Conservation (phyloP, 2,113 vertebrate genomes). For the Triplophysa rosa region DNA sequence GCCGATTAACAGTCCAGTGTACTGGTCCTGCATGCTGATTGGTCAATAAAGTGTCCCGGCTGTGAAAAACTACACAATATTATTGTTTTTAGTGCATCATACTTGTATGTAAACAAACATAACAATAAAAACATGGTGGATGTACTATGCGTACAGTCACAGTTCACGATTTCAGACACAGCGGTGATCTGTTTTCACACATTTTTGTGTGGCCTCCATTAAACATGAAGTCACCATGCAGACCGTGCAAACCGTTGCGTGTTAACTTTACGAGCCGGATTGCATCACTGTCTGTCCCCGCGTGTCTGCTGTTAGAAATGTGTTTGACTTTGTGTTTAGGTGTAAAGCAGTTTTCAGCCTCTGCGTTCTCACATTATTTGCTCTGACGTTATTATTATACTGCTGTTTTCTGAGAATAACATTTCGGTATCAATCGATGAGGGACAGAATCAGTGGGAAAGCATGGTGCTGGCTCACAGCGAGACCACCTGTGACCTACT, state of each 20-base stretch:
- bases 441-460: neutral
- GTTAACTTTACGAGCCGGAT: neutral
- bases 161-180: neutral
- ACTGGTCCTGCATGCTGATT: neutral
- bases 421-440: neutral
- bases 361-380: neutral
- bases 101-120: too few species aligned
- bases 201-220: neutral
- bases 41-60: too few species aligned
- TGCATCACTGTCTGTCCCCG: neutral
- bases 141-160: too few species aligned
- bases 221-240: neutral
- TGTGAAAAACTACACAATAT: too few species aligned
- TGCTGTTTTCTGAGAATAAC: constrained; percentile 11
- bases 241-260: neutral
- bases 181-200: neutral
- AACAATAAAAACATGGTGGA: too few species aligned
- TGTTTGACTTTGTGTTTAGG: neutral
- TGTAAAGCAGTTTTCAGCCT: neutral
- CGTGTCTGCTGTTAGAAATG: neutral
- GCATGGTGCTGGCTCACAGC: neutral
- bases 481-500: constrained; percentile 16
- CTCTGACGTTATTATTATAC: neutral
- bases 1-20: neutral
- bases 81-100: too few species aligned